A percentile compares a stretch with the other conserved stretches of the same genome.
These are phyloP conservation scores for Semaprochilodus insignis DNA, from an alignment of 2,797 vertebrate genomes.

Conservation along the genomic window DNA sequence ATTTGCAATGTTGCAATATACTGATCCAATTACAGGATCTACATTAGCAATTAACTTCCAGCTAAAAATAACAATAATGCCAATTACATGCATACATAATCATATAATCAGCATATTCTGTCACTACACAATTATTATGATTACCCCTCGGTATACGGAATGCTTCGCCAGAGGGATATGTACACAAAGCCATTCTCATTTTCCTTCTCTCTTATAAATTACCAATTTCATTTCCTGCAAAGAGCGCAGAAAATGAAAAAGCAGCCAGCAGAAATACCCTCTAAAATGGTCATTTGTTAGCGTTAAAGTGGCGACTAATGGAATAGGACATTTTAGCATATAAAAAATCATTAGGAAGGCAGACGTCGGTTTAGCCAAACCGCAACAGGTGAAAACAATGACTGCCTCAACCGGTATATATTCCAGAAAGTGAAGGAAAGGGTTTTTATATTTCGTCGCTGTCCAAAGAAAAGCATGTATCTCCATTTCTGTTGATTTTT, in stretches of 20 bases:
- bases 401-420: constrained; percentile 32
- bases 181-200: constrained; percentile 77
- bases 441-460: too few relatives aligned
- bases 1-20: constrained; percentile 86
- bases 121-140: constrained; percentile 87
- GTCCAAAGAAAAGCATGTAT: too few relatives aligned
- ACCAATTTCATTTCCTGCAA: constrained; percentile 57
- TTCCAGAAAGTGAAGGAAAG: background rate
- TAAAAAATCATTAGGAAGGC: constrained; percentile 47
- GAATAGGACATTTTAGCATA: constrained; percentile 43
- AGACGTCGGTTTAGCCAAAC: constrained; percentile 33
- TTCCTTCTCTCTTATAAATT: constrained; percentile 60
- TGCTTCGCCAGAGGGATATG: constrained; percentile 82
- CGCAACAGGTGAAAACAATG: constrained; percentile 41
- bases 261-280: constrained; percentile 47
- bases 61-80: constrained; percentile 90
- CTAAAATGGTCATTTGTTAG: constrained; percentile 57
- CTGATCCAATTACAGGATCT: constrained; percentile 88
- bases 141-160: constrained; percentile 85
- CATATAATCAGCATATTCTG: constrained; percentile 88
- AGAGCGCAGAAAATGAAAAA: constrained; percentile 49
- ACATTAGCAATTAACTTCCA: constrained; percentile 88
- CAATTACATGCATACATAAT: constrained; percentile 88
- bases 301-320: constrained; percentile 51
- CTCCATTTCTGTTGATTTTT: too few relatives aligned